Evolutionary conservation across 2,113 vertebrate genomes (phyloP).

Genomic region (Marmota monax): DNA sequence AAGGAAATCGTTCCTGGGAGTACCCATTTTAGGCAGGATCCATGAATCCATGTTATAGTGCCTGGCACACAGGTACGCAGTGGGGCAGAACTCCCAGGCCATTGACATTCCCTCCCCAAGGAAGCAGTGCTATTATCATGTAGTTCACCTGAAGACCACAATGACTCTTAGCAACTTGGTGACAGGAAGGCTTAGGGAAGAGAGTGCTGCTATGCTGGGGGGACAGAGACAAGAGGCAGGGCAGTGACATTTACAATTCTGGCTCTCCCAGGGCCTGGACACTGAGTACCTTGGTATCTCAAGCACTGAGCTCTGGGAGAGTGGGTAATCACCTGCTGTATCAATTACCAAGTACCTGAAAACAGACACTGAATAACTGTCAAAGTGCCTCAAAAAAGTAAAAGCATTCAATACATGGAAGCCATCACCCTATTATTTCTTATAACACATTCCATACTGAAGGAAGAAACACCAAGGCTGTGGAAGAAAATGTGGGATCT

Average conservation of each 20-base stretch:
- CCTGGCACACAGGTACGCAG: neutral
- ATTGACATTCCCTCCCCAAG: neutral
- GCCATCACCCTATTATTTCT: neutral
- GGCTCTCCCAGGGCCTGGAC: neutral
- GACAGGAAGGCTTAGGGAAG: neutral
- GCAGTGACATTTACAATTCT: neutral
- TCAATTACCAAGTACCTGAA: neutral
- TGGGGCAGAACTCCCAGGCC: neutral
- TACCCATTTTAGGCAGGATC: neutral
- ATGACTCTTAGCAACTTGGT: neutral
- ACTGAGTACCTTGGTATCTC: neutral
- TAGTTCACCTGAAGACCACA: neutral
- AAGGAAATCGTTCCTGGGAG: neutral
- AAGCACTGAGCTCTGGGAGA: neutral
- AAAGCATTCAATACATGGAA: neutral
- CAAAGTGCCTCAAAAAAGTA: neutral
- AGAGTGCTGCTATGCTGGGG: neutral
- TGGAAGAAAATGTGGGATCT: neutral
- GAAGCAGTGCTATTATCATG: neutral
- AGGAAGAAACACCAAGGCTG: neutral
- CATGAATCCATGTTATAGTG: neutral
- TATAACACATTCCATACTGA: neutral
- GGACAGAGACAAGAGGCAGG: neutral
- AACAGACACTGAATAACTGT: neutral
- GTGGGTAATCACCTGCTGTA: neutral